Base-by-base conservation (phyloP, 92 coral and sea anemone species). In the Zoanthus sansibaricus region DNA sequence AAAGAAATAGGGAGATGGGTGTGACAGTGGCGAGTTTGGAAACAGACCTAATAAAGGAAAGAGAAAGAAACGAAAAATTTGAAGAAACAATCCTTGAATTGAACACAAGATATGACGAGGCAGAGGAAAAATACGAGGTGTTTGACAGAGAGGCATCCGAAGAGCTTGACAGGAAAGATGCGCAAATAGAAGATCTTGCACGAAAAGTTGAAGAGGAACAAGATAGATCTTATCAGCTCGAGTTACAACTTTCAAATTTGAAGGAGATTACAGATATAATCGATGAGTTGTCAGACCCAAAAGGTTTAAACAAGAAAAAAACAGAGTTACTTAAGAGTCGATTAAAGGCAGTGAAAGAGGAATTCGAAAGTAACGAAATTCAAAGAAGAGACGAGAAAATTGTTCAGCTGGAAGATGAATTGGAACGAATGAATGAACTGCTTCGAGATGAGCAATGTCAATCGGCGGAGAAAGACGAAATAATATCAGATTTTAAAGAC, bases 401-500 rank as follows among this genome's bases (percentile, higher is more conserved):
- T 30, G 32, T 55, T 14, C 87, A 88, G 75, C 13, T 95, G 71
- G 91, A 77, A 75, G 77, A 75, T 42, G 66, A 86, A 52, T 83
- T 89, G n/a, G 96, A 95, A 51, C 74, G 87, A n/a, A 87, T 95
- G 80, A 92, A 89, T 13, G 86, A 76, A 20, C 84, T 92, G 73
- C 79, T 95, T 79, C 84, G 87, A 15, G 90, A 85, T 62, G 98
- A 95, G 73, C 88, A 91, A 62, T 82, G 90, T 47, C 90, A 92
- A 15, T 75, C 88, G 25, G 83, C 82, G 77, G 88, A 91, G 59
- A 90, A 93, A 46, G 98, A 95, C 46, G 88, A 71, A 6, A 82
- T 93, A 16, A 95, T 95, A 52, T 64, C 87, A 31, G 93, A 89
- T 21, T 91, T 91, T 42, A 91, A 93, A 72, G 94, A 93, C 48